Evolutionary conservation across 2,888 invertebrate species (phyloP), one percentile per base, ranked within the genome.

Genomic region (Eupsilia transversa): DNA sequence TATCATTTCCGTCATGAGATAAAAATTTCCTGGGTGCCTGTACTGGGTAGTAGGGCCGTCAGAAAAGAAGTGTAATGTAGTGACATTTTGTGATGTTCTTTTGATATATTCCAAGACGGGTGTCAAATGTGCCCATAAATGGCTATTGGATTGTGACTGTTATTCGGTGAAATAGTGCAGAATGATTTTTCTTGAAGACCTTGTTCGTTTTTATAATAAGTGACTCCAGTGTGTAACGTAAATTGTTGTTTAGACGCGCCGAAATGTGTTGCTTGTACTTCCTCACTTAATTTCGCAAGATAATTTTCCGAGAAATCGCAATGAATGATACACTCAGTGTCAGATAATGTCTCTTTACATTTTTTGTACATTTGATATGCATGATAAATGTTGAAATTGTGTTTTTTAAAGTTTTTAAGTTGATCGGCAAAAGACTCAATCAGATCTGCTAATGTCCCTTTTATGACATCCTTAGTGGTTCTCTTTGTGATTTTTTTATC

Each of bases 221-320:
- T 68, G 49, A 82, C 73, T 69, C 72, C 77, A 30, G 76, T 76
- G 71, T 76, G 76, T n/a, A 79, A 66, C 33, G 76, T 71, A 43
- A 79, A 60, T 75, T 79, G 27, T 67, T 54, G 70, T 72, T 70
- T 49, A 46, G 73, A 60, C 60, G 72, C 78, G 63, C 82, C 80
- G 35, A 83, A 83, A 72, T 77, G 80, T 54, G 59, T 66, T 41
- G 80, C 73, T 74, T 83, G 82, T 72, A 83, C 66, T 76, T 83
- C 78, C n/a, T 78, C 52, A 71, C 72, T 66, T 63, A 74, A 74
- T 74, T 79, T 79, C 23, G 72, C 30, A 27, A 41, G 60, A 69
- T 81, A 83, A 72, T 83, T 83, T 81, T 83, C 80, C 56, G 79
- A 79, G 66, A 81, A 83, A 49, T 74, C 41, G 73, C 70, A 69